A percentile compares a stretch with the other conserved stretches of the same genome.
These are phyloP conservation scores for Globia sparganii DNA, from an alignment of 2,888 invertebrate species.

Conservation along the genomic window DNA sequence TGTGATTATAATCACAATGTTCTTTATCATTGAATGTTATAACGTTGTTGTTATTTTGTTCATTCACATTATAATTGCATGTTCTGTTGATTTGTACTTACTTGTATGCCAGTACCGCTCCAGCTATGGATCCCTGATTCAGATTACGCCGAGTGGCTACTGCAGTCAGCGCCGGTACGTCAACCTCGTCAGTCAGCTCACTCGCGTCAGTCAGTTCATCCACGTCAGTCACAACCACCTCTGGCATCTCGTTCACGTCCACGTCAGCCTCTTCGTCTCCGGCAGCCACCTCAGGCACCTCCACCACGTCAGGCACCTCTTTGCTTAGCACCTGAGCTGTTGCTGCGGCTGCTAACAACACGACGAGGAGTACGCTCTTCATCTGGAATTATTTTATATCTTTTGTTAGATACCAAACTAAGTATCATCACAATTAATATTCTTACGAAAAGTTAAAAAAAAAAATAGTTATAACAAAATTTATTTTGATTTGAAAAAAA, in stretches of 20 bases:
- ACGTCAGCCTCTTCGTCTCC: not conserved
- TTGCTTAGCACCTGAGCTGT: slow-evolving; percentile 23
- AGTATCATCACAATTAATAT: not conserved
- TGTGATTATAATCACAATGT: not conserved
- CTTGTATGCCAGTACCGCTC: not conserved
- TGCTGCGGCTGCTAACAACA: slow-evolving; percentile 37
- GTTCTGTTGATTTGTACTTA: not conserved
- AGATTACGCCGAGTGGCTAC: slow-evolving; percentile 3
- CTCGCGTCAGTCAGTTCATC: not conserved
- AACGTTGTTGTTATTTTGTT: not conserved
- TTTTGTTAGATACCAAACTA: not conserved
- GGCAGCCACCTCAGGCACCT: not conserved
- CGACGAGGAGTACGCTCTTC: slow-evolving; percentile 26
- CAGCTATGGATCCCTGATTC: not conserved
- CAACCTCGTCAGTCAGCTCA: not conserved
- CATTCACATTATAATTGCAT: not conserved
- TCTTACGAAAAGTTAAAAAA: not conserved
- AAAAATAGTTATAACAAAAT: too few relatives aligned
- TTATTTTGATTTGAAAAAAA: too few relatives aligned
- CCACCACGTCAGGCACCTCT: slow-evolving; percentile 9
- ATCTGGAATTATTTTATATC: slow-evolving; percentile 23
- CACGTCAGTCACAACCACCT: slow-evolving; percentile 1
- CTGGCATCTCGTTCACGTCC: not conserved
- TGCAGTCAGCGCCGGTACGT: not conserved
- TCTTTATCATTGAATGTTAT: not conserved